Evolutionary conservation across 2,888 invertebrate species (phyloP).

Genomic region (Aromia moschata): DNA sequence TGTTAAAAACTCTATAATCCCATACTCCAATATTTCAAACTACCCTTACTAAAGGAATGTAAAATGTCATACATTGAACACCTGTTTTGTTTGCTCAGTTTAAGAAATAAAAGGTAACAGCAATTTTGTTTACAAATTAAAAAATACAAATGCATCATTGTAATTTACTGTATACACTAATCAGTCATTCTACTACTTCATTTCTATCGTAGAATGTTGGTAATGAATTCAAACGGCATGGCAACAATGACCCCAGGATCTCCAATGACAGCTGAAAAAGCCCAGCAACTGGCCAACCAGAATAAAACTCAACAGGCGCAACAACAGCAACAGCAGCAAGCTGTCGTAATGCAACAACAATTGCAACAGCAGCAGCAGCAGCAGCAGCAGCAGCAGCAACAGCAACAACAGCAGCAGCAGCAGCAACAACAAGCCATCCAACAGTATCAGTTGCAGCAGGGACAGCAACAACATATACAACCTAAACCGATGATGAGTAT

Average conservation of each 20-base stretch:
- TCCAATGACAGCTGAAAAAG: constrained; percentile 68
- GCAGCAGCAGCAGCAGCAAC: constrained; percentile 57
- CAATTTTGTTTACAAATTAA: no score
- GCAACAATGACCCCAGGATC: constrained; percentile 68
- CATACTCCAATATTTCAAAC: no score
- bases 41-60: no score
- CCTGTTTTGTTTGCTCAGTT: no score
- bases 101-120: no score
- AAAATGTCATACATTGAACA: no score
- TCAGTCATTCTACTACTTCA: no score
- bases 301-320: constrained; percentile 61
- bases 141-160: no score
- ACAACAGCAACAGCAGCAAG: constrained; percentile 63
- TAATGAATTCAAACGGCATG: constrained; percentile 70
- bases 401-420: constrained; percentile 63
- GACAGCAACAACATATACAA: constrained; percentile 65
- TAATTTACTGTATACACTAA: no score
- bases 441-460: constrained; percentile 60
- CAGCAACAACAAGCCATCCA: constrained; percentile 61
- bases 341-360: constrained; percentile 56
- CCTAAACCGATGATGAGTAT: constrained; percentile 69
- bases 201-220: constrained; percentile 62
- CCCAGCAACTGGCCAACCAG: constrained; percentile 63
- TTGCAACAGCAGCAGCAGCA: constrained; percentile 52
- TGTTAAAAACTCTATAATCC: no score